Evolutionary conservation across 2,113 vertebrate species (phyloP).

Genomic region (Trematocara variabile): DNA sequence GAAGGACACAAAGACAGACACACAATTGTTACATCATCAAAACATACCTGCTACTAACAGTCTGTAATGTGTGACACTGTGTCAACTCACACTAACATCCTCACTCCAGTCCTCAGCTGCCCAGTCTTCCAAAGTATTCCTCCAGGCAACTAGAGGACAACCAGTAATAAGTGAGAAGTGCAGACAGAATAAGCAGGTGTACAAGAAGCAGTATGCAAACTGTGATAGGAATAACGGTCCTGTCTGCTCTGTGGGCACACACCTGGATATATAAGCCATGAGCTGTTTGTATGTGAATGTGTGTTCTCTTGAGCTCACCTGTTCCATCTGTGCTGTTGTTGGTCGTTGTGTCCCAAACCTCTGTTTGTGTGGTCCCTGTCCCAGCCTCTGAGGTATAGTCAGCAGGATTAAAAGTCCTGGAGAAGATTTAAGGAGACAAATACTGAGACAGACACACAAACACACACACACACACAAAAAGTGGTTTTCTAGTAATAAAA

Average conservation of each 20-base stretch:
- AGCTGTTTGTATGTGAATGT: not conserved
- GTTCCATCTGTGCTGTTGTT: conserved; percentile 72
- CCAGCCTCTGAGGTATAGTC: conserved; percentile 83
- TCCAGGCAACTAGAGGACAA: conserved; percentile 82
- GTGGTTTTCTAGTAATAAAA: not conserved
- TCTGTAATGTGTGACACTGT: not conserved
- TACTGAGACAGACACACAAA: not conserved
- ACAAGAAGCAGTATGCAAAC: not conserved
- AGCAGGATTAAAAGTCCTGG: conserved; percentile 93
- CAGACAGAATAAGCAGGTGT: not conserved
- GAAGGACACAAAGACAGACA: not conserved
- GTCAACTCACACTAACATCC: conserved; percentile 82
- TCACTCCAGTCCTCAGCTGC: conserved; percentile 94
- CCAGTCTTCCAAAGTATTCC: conserved; percentile 89
- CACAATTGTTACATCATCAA: not conserved
- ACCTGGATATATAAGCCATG: not conserved
- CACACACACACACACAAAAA: not conserved
- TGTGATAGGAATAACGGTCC: not conserved
- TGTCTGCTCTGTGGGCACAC: not conserved
- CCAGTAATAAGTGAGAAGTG: not conserved
- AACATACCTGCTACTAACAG: not conserved
- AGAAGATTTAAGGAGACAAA: conserved; percentile 5
- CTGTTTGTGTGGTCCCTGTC: conserved; percentile 56
- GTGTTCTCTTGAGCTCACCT: conserved; percentile 35
- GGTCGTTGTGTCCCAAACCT: conserved; percentile 67